A percentile compares a stretch with the other conserved stretches of the same genome.
These are phyloP conservation scores for Argyrosomus regius DNA, from an alignment of 2,797 vertebrate species.

Conservation along the genomic window DNA sequence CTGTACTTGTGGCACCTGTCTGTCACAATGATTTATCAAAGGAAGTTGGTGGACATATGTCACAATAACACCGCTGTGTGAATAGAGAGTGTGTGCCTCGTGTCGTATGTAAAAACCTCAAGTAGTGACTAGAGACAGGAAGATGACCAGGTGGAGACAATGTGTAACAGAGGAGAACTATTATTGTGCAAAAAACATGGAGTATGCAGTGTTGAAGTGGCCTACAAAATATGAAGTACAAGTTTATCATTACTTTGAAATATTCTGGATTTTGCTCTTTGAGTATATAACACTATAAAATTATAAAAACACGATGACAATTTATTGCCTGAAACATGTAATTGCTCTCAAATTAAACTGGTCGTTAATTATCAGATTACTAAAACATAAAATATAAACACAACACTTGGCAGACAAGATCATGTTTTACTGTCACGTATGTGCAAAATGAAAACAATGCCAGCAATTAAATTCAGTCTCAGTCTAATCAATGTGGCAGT, in stretches of 20 bases:
- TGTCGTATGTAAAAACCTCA: constrained; percentile 38
- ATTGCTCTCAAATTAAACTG: too few relatives aligned
- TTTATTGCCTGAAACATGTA: too few relatives aligned
- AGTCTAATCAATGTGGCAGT: not conserved
- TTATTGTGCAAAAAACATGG: not conserved
- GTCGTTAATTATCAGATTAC: too few relatives aligned
- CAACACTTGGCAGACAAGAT: too few relatives aligned
- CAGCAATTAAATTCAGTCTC: not conserved
- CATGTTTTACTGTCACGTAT: not conserved
- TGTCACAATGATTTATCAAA: constrained; percentile 64
- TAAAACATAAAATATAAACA: too few relatives aligned
- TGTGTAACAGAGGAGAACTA: not conserved
- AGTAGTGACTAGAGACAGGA: not conserved
- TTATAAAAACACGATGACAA: not conserved
- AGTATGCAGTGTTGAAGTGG: not conserved
- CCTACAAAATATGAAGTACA: not conserved
- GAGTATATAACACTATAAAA: not conserved
- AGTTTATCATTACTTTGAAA: too few relatives aligned
- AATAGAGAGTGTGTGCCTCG: constrained; percentile 16
- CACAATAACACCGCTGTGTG: constrained; percentile 55
- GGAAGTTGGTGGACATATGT: constrained; percentile 52
- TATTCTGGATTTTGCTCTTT: not conserved
- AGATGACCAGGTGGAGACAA: constrained; percentile 3
- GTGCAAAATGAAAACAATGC: constrained; percentile 8
- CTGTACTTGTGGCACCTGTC: constrained; percentile 58